Conservation (phyloP, 2,888 invertebrate species). For the Pheosia tremula region DNA sequence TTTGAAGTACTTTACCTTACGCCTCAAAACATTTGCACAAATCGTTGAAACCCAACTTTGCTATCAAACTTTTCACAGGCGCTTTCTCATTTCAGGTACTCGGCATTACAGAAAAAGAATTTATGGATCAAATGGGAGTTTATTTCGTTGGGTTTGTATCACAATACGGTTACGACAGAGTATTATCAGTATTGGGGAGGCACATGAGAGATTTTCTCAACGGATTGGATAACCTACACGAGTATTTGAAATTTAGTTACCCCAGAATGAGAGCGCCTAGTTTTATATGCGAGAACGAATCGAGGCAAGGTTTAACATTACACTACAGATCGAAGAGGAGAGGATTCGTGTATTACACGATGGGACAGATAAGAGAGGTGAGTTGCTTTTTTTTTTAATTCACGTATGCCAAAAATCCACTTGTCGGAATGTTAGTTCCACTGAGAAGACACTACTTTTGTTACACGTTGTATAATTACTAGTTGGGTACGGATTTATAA, state of each 20-base stretch:
- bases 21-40: neutral
- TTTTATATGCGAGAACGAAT: constrained; percentile 98
- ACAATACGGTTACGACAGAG: constrained; percentile 97
- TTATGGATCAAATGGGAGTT: constrained; percentile 97
- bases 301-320: constrained; percentile 94
- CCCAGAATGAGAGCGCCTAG: constrained; percentile 96
- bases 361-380: constrained; percentile 97
- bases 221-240: constrained; percentile 98
- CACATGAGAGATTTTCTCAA: constrained; percentile 98
- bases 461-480: no score
- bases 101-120: constrained; percentile 93
- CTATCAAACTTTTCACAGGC: constrained; percentile 21
- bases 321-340: constrained; percentile 97
- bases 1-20: no score
- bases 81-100: constrained; percentile 86
- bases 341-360: constrained; percentile 98
- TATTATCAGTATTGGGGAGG: constrained; percentile 94
- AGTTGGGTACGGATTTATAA: no score
- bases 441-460: no score
- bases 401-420: no score
- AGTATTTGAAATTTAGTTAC: constrained; percentile 98
- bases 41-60: constrained; percentile 3
- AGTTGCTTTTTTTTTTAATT: constrained; percentile 27
- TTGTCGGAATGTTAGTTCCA: no score
- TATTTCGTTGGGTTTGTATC: constrained; percentile 97